Conservation (phyloP, 2,797 vertebrate species). For the Bradypodion ventrale region DNA sequence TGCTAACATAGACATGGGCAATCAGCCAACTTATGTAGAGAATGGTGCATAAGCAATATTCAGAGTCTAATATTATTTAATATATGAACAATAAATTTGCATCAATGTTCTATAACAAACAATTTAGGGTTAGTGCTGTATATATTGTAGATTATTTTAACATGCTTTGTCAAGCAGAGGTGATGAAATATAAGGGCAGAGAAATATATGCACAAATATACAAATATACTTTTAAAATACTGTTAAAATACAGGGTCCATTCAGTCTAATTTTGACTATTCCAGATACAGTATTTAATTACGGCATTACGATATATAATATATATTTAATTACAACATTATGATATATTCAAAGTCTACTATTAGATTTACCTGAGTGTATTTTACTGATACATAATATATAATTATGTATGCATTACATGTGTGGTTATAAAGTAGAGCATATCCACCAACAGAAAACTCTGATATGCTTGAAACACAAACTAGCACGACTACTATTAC, state of each 20-base stretch:
- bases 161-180: background rate
- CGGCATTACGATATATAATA: background rate
- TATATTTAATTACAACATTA: background rate
- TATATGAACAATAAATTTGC: background rate
- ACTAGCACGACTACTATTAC: too few species aligned
- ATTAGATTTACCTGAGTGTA: background rate
- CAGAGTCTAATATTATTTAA: background rate
- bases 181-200: background rate
- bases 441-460: background rate
- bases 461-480: too few species aligned
- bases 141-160: background rate
- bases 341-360: background rate
- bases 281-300: background rate
- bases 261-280: background rate
- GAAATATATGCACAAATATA: background rate
- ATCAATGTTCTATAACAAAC: background rate
- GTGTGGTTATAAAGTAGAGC: background rate
- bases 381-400: background rate
- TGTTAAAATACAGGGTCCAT: background rate
- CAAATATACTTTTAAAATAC: background rate
- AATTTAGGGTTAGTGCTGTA: background rate
- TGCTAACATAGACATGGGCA: background rate
- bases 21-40: slow-evolving; percentile 6
- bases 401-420: background rate
- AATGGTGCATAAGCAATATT: slow-evolving; percentile 1